These are phyloP conservation scores for Tethya wilhelma DNA, from an alignment of 37 sponge, comb jelly and placozoan species.

Conservation along the genomic window DNA sequence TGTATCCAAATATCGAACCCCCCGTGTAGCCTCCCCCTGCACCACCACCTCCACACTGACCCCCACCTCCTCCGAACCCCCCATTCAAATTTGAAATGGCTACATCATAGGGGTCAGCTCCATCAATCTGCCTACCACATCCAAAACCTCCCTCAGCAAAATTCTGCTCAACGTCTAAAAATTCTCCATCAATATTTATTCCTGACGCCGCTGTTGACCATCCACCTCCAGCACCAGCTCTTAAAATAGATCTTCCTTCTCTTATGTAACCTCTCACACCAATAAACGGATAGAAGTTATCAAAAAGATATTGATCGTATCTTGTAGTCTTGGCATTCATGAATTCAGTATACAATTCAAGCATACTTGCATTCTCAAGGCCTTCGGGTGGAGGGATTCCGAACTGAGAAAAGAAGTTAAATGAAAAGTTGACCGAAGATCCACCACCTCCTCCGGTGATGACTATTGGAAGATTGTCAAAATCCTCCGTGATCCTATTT, in stretches of 20 bases:
- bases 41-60: conserved; percentile 49
- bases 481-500: not conserved
- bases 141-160: conserved; percentile 46
- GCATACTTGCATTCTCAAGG: too few relatives aligned
- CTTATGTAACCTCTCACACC: not conserved
- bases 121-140: too few relatives aligned
- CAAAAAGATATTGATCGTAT: not conserved
- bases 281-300: too few relatives aligned
- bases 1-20: conserved; percentile 8
- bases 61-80: conserved; percentile 66
- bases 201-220: not conserved
- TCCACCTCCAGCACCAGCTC: conserved; percentile 53
- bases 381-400: not conserved
- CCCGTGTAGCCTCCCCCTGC: conserved; percentile 54
- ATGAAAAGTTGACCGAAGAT: not conserved
- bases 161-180: not conserved
- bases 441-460: conserved; percentile 64
- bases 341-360: not conserved
- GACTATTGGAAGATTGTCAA: conserved; percentile 11
- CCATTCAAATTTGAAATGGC: too few relatives aligned
- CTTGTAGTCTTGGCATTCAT: conserved; percentile 2
- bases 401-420: not conserved
- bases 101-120: too few relatives aligned
- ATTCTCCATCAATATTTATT: conserved; percentile 1
- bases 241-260: too few relatives aligned